These are phyloP conservation scores for Falco naumanni DNA, from an alignment of 2,797 vertebrate species.

Conservation along the genomic window DNA sequence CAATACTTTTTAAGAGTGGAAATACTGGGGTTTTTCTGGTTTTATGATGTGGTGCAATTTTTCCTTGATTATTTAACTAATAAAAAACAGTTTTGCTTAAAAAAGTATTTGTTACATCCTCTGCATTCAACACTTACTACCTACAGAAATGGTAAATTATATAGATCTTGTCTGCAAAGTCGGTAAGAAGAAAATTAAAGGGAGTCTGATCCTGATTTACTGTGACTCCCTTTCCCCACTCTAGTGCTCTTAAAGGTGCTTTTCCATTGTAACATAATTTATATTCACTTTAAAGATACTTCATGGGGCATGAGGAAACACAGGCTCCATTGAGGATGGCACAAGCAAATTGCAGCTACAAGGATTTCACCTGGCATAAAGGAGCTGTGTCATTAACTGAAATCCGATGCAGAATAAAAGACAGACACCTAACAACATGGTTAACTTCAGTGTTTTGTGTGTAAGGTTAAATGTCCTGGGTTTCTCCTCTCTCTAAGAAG, in stretches of 20 bases:
- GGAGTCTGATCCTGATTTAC: conserved; percentile 8
- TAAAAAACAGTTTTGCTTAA: not conserved
- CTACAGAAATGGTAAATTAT: not conserved
- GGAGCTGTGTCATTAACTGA: not conserved
- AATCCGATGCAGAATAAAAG: not conserved
- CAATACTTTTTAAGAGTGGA: not conserved
- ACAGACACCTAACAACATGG: not conserved
- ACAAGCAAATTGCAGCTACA: not conserved
- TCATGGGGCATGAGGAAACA: not conserved
- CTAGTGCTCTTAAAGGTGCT: not conserved
- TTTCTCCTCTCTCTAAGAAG: not conserved
- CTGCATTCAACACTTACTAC: not conserved
- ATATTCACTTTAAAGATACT: conserved; percentile 5
- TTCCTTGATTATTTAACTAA: not conserved
- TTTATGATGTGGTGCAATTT: not conserved
- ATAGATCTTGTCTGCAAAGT: not conserved
- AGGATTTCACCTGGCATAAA: not conserved
- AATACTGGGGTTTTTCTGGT: not conserved
- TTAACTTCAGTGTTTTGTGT: not conserved
- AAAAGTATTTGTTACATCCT: not conserved
- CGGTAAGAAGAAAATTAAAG: conserved; percentile 12
- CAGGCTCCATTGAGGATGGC: not conserved
- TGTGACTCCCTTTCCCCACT: not conserved
- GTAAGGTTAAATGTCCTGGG: not conserved
- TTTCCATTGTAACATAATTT: not conserved